Evolutionary conservation across 2,113 vertebrate genomes (phyloP).

Genomic region (Myiozetetes cayanensis): DNA sequence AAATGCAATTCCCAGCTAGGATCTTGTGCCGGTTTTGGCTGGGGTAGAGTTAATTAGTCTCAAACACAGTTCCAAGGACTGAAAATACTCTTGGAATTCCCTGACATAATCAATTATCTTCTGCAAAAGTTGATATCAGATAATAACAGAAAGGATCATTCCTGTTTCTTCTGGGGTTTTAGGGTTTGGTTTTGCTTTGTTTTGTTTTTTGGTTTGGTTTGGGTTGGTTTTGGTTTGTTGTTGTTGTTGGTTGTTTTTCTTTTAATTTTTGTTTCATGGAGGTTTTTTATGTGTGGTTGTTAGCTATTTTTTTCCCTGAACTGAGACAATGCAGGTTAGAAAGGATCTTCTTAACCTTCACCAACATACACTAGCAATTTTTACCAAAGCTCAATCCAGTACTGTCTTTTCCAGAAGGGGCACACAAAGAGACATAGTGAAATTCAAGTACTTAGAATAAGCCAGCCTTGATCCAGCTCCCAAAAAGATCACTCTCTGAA

Average conservation of each 20-base stretch:
- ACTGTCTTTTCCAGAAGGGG: neutral
- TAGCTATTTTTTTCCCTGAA: neutral
- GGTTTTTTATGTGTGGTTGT: neutral
- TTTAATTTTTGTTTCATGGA: neutral
- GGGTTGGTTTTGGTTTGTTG: neutral
- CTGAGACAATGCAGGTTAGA: neutral
- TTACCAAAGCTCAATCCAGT: neutral
- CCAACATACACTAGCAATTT: neutral
- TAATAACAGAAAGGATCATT: neutral
- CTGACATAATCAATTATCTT: neutral
- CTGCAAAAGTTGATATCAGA: neutral
- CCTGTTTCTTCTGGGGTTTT: neutral
- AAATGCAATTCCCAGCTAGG: neutral
- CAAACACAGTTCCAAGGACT: neutral
- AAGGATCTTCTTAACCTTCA: neutral
- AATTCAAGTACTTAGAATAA: neutral
- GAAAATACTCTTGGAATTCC: neutral
- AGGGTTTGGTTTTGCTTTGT: neutral
- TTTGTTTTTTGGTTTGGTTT: neutral
- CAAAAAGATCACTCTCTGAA: neutral
- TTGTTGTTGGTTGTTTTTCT: neutral
- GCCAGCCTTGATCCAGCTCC: neutral
- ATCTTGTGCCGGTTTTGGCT: neutral
- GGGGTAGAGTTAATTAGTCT: neutral
- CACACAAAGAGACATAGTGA: neutral